Evolutionary conservation across 37 sponge, comb jelly and placozoan species (phyloP), one percentile per base, ranked within the genome.

Genomic region (Ephydatia muelleri): DNA sequence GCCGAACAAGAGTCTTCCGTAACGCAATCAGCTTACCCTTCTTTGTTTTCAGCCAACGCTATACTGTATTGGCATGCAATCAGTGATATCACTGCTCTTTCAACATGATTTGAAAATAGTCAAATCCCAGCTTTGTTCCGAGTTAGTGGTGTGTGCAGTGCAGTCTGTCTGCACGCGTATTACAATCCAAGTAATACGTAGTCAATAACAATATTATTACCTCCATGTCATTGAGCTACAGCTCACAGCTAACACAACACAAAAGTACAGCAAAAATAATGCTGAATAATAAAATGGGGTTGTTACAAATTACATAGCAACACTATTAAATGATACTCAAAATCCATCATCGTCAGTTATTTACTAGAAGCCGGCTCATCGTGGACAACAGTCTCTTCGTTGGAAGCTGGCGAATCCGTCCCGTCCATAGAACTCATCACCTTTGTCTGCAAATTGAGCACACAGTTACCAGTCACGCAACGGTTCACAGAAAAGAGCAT

Each of bases 361-460:
- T 57, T 57, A 21, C 57, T 57, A 1, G 6, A 21, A 16, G 57
- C 16, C 12, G 86, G 86, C 36, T 85, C 86, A 34, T 85, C 86
- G 14, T 79, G 86, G 32, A 85, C 79, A 5, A 85, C 86, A 27
- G 86, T 79, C 79, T 85, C 86, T 19, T 66, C 80, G 12, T 70
- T 70, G 57, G 79, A 72, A 38, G 86, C 65, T 8, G 47, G 28
- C 1, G 67, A 26, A 5, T 68, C 85, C 27, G 38, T 35, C 2
- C 67, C 70, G n/a, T 67, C 68, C n/a, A n/a, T 16, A 1, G 32
- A 71, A 16, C 12, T 14, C 72, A 5, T 25, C 72, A 71, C 32
- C 32, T 57, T 57, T 57, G 57, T 57, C 57, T 57, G 57, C 57
- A 57, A 57, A 16, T 5, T 57, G 57, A 57, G 19, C 6, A 21